Conservation (phyloP, 2,797 vertebrate species). For the Octomys mimax region DNA sequence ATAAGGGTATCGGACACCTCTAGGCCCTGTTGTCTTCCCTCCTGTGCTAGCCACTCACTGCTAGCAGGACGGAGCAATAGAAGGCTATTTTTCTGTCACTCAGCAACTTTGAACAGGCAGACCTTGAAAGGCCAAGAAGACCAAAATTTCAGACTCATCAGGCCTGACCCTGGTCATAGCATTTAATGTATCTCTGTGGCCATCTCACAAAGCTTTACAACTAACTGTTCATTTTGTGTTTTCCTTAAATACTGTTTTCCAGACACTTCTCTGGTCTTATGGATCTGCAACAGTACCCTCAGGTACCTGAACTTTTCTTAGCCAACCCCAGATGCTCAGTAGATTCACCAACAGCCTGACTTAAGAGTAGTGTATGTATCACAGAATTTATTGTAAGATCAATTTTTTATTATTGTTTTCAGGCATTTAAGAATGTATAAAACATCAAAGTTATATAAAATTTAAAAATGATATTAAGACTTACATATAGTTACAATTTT, state of each 20-base stretch:
- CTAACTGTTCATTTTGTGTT: not conserved
- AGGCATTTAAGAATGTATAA: not conserved
- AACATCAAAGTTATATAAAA: not conserved
- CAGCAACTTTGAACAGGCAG: not conserved
- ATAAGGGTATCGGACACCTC: not conserved
- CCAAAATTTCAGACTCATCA: rapidly evolving
- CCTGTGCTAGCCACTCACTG: rapidly evolving
- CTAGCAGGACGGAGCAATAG: not conserved
- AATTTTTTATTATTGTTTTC: not conserved
- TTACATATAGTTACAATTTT: constrained; percentile 6
- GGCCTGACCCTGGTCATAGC: not conserved
- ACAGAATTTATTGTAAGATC: not conserved
- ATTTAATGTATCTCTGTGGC: not conserved
- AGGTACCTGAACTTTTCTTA: not conserved
- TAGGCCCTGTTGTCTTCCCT: rapidly evolving
- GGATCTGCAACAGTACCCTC: not conserved
- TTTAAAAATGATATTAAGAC: not conserved
- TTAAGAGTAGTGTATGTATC: not conserved
- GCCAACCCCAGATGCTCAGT: not conserved
- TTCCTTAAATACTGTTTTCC: not conserved
- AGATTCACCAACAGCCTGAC: not conserved
- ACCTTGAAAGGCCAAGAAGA: not conserved
- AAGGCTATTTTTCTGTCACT: not conserved
- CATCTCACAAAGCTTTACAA: not conserved
- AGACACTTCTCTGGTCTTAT: not conserved